Evolutionary conservation across 2,888 invertebrate species (phyloP).

Genomic region (Agriotes lineatus): DNA sequence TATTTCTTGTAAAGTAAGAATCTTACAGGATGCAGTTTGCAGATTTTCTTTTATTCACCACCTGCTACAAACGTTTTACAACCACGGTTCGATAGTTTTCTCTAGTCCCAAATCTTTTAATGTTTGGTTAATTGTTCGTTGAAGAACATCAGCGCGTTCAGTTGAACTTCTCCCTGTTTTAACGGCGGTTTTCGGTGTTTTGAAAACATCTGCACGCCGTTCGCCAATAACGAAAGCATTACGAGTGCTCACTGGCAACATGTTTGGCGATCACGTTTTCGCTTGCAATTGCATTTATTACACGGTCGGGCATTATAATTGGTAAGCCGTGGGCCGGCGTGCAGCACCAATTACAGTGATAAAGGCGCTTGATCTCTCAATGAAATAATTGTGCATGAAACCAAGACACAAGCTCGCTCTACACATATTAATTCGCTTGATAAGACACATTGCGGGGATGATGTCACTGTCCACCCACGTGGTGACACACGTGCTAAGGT

Average conservation of each 20-base stretch:
- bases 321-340: constrained; percentile 52
- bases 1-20: too few relatives aligned
- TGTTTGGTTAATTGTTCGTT: too few relatives aligned
- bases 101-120: too few relatives aligned
- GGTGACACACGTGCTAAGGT: constrained; percentile 55
- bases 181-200: too few relatives aligned
- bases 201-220: too few relatives aligned
- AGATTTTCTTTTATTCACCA: too few relatives aligned
- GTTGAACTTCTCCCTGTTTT: too few relatives aligned
- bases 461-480: constrained; percentile 58
- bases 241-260: constrained; percentile 21
- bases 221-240: not conserved
- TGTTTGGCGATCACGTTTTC: constrained; percentile 48
- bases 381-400: constrained; percentile 55
- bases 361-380: constrained; percentile 55
- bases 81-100: too few relatives aligned
- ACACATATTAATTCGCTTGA: constrained; percentile 55
- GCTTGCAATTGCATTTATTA: constrained; percentile 53
- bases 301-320: constrained; percentile 50
- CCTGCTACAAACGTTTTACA: too few relatives aligned
- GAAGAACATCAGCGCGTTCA: too few relatives aligned
- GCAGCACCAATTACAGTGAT: constrained; percentile 54
- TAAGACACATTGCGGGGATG: constrained; percentile 55
- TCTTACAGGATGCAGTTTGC: too few relatives aligned
- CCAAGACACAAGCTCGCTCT: constrained; percentile 50